Evolutionary conservation across 2,113 vertebrate genomes (phyloP), one percentile per base, ranked within the genome.

Genomic region (Mormoops blainvillei): DNA sequence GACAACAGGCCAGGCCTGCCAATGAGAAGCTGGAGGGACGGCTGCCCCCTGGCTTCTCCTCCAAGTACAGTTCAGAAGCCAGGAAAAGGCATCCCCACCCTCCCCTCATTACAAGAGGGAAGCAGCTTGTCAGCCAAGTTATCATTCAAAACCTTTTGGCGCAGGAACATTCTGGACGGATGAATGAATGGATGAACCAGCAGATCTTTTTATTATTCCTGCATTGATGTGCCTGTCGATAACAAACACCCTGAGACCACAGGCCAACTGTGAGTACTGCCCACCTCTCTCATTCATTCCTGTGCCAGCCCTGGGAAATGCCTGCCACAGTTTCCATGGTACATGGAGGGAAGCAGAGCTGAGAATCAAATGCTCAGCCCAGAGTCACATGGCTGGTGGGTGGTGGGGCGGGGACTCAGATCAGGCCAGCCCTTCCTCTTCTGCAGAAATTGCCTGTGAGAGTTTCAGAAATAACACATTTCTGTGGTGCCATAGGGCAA

Each of bases 341-440:
- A 1, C 7, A 3, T 0, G 3, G 8, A 20, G n/a, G 28, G 45
- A 43, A 28, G 1, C 0, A 7, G 33, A 33, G 20, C 3, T 9
- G 20, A 56, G 43, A 61, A 36, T 20, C 11, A 12, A 19, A 18
- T 0, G 5, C 63, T 18, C n/a, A 43, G 3, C 41, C 77, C 26
- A 3, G 48, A 5, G 43, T 52, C 28, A 10, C 7, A 7, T 4
- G 33, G 73, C 28, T 4, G 58, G 22, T 1, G 18, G 54, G 65
- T 38, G 74, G 48, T 12, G 3, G 7, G 45, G 43, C 11, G 5
- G 41, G 56, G 41, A 15, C 80, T 78, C 38, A 1, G 24, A 9
- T 36, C 38, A 8, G 19, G 61, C 50, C 71, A 20, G 36, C 22
- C 33, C 43, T 50, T 50, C 36, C 43, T 52, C 43, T 41, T 28